Conservation (phyloP, 2,797 vertebrate species). For the Telmatherina bonti region DNA sequence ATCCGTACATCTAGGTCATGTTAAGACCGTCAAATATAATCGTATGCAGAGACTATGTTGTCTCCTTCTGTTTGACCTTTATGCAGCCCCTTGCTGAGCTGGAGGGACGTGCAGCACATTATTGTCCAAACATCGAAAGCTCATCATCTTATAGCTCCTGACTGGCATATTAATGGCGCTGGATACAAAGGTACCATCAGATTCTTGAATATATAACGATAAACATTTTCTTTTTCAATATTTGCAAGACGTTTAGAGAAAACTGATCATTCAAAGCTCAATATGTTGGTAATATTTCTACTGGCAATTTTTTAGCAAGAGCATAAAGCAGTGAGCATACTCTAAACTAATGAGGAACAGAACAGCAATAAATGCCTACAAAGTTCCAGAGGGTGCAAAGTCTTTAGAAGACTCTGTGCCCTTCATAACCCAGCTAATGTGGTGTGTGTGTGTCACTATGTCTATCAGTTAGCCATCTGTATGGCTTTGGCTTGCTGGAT, state of each 20-base stretch:
- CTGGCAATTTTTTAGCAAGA: slow-evolving; percentile 55
- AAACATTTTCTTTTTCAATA: background rate
- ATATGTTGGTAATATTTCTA: slow-evolving; percentile 58
- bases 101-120: slow-evolving; percentile 97
- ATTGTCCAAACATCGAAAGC: slow-evolving; percentile 92
- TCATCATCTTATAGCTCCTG: slow-evolving; percentile 89
- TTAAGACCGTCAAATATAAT: slow-evolving; percentile 25
- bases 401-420: slow-evolving; percentile 55
- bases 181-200: slow-evolving; percentile 89
- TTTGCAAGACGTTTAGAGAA: slow-evolving; percentile 15
- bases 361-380: slow-evolving; percentile 67
- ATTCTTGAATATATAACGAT: background rate
- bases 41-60: slow-evolving; percentile 1
- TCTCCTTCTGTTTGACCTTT: slow-evolving; percentile 45
- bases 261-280: slow-evolving; percentile 19
- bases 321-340: slow-evolving; percentile 53
- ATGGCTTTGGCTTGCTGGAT: slow-evolving; percentile 97
- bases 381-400: slow-evolving; percentile 57
- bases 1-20: slow-evolving; percentile 26
- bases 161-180: slow-evolving; percentile 94
- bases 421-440: slow-evolving; percentile 53
- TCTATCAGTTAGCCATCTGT: slow-evolving; percentile 88
- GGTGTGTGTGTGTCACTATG: slow-evolving; percentile 13
- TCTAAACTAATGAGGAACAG: slow-evolving; percentile 66
- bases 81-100: slow-evolving; percentile 90